These are phyloP conservation scores for Eledona agricola DNA, from an alignment of 2,888 invertebrate genomes.

Conservation along the genomic window DNA sequence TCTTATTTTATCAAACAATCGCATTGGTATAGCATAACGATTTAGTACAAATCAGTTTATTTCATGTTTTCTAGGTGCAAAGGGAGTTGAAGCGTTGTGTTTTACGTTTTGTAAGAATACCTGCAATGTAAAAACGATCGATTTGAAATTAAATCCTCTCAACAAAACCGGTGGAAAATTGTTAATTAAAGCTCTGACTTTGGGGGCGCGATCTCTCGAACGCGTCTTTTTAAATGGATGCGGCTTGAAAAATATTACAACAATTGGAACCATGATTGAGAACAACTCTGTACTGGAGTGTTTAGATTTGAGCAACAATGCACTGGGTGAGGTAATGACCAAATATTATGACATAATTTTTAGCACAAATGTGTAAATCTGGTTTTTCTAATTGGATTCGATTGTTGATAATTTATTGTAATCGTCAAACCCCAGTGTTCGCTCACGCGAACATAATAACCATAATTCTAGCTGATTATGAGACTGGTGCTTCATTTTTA, in stretches of 20 bases:
- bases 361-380: neutral
- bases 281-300: slow-evolving; percentile 48
- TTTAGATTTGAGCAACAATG: slow-evolving; percentile 57
- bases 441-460: neutral
- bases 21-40: slow-evolving; percentile 50
- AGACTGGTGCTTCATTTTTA: neutral
- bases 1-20: slow-evolving; percentile 53
- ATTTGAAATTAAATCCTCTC: slow-evolving; percentile 53
- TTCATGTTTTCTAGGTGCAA: slow-evolving; percentile 44
- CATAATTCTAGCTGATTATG: slow-evolving; percentile 1
- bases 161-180: slow-evolving; percentile 46
- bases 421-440: neutral
- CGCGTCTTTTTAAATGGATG: slow-evolving; percentile 52
- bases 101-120: slow-evolving; percentile 45
- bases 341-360: slow-evolving; percentile 10
- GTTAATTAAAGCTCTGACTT: slow-evolving; percentile 44
- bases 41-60: slow-evolving; percentile 2
- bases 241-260: slow-evolving; percentile 49
- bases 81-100: slow-evolving; percentile 49
- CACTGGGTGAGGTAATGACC: slow-evolving; percentile 57
- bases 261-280: slow-evolving; percentile 49
- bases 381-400: slow-evolving; percentile 3
- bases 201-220: slow-evolving; percentile 43
- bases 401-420: slow-evolving; percentile 1
- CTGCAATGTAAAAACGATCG: slow-evolving; percentile 45